phyloP scores from a whole-genome alignment of 37 sponge, comb jelly and placozoan genomes.

The Ianthella basta region DNA sequence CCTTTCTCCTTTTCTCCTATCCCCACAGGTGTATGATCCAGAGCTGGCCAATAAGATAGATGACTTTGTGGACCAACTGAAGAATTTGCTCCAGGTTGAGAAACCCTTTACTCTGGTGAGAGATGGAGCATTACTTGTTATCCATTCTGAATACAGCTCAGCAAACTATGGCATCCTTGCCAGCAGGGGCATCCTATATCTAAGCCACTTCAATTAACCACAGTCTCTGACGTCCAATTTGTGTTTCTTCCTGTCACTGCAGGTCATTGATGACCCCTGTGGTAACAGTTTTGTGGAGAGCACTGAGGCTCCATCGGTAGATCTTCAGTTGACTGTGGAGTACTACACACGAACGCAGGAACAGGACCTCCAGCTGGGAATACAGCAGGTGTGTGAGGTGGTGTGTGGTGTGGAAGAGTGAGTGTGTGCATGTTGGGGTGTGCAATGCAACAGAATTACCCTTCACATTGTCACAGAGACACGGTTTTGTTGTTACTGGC shows the following conservation, averaged over 20 bases:
- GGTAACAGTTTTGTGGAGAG: conserved; percentile 97
- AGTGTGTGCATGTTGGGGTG: neutral
- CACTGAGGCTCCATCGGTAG: conserved; percentile 51
- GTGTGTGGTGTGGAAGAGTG: neutral
- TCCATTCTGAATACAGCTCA: conserved; percentile 7
- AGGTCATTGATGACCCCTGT: conserved; percentile 93
- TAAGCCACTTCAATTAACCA: neutral
- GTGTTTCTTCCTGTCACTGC: neutral
- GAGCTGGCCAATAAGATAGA: conserved; percentile 81
- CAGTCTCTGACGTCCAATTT: neutral
- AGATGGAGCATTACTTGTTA: conserved; percentile 37
- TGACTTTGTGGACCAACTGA: conserved; percentile 60
- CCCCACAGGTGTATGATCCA: neutral
- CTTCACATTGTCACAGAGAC: neutral
- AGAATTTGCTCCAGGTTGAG: neutral
- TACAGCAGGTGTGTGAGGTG: neutral
- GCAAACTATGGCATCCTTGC: too few species aligned
- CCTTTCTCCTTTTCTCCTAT: neutral
- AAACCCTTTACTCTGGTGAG: conserved; percentile 4
- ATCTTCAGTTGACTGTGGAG: conserved; percentile 61
- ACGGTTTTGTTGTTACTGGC: neutral
- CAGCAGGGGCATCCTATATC: too few species aligned
- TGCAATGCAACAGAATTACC: too few species aligned
- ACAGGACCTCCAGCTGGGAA: conserved; percentile 70
- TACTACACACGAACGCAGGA: conserved; percentile 73